These are phyloP conservation scores for Rotaria sp. DNA, from an alignment of 2,888 invertebrate genomes.

Conservation along the genomic window DNA sequence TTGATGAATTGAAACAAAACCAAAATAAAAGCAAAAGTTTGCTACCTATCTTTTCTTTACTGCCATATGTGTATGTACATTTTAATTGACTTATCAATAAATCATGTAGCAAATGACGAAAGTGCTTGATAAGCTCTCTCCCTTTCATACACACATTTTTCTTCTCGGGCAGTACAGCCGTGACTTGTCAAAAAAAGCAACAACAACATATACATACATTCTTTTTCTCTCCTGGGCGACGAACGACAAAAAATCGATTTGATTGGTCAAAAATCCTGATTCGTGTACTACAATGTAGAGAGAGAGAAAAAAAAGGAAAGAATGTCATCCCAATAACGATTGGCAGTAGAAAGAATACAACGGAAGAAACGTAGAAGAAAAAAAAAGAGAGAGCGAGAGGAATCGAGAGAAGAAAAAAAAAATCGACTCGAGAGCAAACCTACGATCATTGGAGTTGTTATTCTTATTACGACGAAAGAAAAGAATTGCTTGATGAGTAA, in stretches of 20 bases:
- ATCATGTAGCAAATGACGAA: constrained; percentile 15
- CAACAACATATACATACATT: not conserved
- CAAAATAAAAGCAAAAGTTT: not conserved
- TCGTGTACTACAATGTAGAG: not conserved
- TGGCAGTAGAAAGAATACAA: not conserved
- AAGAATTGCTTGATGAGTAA: constrained; percentile 22
- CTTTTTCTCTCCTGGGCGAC: constrained; percentile 19
- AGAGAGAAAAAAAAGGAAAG: not conserved
- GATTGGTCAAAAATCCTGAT: constrained; percentile 15
- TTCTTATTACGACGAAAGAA: constrained; percentile 24
- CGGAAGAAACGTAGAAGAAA: not conserved
- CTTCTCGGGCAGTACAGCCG: constrained; percentile 4
- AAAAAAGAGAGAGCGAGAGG: not conserved
- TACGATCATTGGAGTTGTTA: constrained; percentile 22
- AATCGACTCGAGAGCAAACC: constrained; percentile 19
- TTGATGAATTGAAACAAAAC: not conserved
- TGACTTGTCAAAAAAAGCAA: not conserved
- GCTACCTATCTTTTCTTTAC: not conserved
- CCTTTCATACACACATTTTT: not conserved
- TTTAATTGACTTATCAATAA: constrained; percentile 24
- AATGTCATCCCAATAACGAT: not conserved
- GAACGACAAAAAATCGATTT: not conserved
- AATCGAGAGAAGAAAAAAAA: not conserved
- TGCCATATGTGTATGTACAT: constrained; percentile 13
- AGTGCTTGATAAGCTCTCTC: constrained; percentile 22